Evolutionary conservation across 2,797 vertebrate genomes (phyloP).

Genomic region (Malurus leucopterus): DNA sequence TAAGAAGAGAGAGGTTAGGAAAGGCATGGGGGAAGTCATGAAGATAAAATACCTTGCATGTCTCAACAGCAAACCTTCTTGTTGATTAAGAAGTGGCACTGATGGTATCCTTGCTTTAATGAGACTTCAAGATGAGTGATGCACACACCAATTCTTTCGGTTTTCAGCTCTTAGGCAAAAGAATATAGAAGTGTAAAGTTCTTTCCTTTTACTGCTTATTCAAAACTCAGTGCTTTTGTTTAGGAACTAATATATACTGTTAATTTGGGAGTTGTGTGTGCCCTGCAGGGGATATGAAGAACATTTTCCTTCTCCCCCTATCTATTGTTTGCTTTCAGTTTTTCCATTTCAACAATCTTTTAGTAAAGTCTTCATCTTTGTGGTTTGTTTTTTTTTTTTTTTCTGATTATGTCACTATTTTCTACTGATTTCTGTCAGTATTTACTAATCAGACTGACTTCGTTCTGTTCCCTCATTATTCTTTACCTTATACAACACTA

Average conservation of each 20-base stretch:
- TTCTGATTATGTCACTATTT: not conserved
- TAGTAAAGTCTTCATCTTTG: not conserved
- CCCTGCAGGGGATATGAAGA: not conserved
- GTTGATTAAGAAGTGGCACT: constrained; percentile 7
- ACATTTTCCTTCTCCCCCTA: not conserved
- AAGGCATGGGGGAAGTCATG: not conserved
- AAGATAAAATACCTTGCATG: constrained; percentile 26
- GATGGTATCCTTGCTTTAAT: constrained; percentile 36
- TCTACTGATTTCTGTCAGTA: not conserved
- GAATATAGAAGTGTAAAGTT: not conserved
- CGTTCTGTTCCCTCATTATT: not conserved
- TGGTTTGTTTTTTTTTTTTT: not conserved
- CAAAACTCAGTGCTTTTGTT: not conserved
- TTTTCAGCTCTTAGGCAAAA: constrained; percentile 8
- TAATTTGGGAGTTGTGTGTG: not conserved
- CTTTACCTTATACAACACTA: not conserved
- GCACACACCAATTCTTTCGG: not conserved
- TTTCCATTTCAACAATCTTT: not conserved
- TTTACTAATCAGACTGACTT: not conserved
- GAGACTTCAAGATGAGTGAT: constrained; percentile 46
- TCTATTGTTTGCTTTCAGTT: not conserved
- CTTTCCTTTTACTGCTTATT: not conserved
- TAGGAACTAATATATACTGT: not conserved
- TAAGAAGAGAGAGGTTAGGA: not conserved
- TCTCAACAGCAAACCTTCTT: constrained; percentile 17